These are phyloP conservation scores for Dolichopus griseipennis DNA, from an alignment of 2,888 invertebrate genomes.

Conservation along the genomic window DNA sequence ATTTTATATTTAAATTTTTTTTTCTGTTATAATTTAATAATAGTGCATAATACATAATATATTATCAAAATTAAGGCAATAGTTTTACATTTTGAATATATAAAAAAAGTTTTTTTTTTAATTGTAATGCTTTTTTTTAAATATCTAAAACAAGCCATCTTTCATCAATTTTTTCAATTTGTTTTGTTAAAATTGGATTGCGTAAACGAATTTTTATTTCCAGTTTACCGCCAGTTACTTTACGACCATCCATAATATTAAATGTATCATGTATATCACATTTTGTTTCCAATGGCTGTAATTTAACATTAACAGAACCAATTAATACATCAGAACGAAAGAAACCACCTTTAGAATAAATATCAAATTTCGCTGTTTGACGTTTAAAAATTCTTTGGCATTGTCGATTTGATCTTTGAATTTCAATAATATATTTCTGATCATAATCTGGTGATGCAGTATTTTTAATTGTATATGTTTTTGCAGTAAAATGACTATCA, in stretches of 20 bases:
- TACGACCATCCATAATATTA: constrained; percentile 88
- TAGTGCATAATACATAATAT: too few relatives aligned
- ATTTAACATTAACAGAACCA: constrained; percentile 73
- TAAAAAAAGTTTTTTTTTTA: not conserved
- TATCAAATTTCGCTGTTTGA: constrained; percentile 81
- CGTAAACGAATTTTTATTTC: constrained; percentile 81
- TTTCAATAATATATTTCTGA: constrained; percentile 66
- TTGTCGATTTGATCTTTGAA: constrained; percentile 68
- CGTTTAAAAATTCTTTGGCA: constrained; percentile 83
- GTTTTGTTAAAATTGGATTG: constrained; percentile 79
- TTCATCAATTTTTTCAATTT: constrained; percentile 79
- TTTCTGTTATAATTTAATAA: too few relatives aligned
- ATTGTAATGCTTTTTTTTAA: constrained; percentile 19
- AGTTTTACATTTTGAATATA: not conserved
- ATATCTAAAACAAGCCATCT: constrained; percentile 83
- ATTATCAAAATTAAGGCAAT: constrained; percentile 5
- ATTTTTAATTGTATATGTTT: constrained; percentile 69
- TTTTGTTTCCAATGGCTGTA: constrained; percentile 79
- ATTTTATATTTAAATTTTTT: too few relatives aligned
- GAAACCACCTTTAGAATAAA: constrained; percentile 90
- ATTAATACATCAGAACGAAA: constrained; percentile 79
- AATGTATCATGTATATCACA: constrained; percentile 86
- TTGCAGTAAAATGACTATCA: constrained; percentile 65
- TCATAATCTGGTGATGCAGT: constrained; percentile 86
- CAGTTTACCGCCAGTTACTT: constrained; percentile 77